Evolutionary conservation across 2,888 invertebrate species (phyloP).

Genomic region (Pachymerium ferrugineum): DNA sequence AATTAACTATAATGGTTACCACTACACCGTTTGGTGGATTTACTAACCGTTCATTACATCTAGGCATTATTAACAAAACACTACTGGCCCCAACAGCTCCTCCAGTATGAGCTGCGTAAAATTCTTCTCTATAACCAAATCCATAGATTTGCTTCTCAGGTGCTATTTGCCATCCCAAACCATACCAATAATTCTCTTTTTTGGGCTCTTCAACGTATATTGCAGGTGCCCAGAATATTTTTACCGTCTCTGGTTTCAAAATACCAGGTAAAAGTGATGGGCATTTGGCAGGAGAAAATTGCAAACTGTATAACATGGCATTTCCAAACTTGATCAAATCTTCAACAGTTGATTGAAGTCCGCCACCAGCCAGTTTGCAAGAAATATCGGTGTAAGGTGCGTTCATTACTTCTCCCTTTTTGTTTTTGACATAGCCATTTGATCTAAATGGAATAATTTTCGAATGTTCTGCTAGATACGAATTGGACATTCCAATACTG

Average conservation of each 20-base stretch:
- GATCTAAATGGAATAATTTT: slow-evolving; percentile 53
- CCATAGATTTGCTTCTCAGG: slow-evolving; percentile 43
- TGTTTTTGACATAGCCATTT: slow-evolving; percentile 50
- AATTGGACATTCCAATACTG: slow-evolving; percentile 52
- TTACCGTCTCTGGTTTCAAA: slow-evolving; percentile 47
- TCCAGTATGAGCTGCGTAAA: slow-evolving; percentile 52
- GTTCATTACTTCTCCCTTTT: slow-evolving; percentile 51
- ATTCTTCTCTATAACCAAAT: slow-evolving; percentile 42
- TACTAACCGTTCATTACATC: slow-evolving; percentile 32
- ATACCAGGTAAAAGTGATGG: slow-evolving; percentile 42
- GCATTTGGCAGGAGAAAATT: slow-evolving; percentile 39
- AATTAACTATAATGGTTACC: slow-evolving; percentile 51
- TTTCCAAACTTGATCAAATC: slow-evolving; percentile 55
- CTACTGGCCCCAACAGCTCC: slow-evolving; percentile 56
- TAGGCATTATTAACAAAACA: slow-evolving; percentile 50
- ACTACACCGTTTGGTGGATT: slow-evolving; percentile 48
- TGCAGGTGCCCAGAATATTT: slow-evolving; percentile 48
- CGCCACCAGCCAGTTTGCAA: slow-evolving; percentile 59
- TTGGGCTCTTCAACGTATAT: slow-evolving; percentile 36
- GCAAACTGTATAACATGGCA: slow-evolving; percentile 53
- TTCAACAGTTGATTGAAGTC: slow-evolving; percentile 53
- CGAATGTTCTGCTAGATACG: slow-evolving; percentile 52
- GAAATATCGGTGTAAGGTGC: slow-evolving; percentile 56
- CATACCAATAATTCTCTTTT: slow-evolving; percentile 42
- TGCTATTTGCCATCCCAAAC: slow-evolving; percentile 50